These are phyloP conservation scores for Anguilla anguilla DNA, from an alignment of 2,797 vertebrate genomes.

Conservation along the genomic window DNA sequence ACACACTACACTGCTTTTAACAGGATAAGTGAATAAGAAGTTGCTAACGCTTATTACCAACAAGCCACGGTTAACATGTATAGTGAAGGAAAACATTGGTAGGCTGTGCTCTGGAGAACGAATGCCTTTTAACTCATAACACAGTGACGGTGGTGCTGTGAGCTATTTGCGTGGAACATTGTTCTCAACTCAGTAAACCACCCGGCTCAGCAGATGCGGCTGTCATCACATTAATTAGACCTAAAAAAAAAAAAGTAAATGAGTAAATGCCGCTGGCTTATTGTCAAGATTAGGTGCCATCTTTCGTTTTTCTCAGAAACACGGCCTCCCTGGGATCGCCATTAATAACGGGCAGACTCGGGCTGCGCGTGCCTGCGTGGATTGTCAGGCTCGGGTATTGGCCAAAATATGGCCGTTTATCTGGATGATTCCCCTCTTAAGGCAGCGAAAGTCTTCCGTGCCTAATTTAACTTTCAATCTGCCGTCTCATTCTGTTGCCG, in stretches of 20 bases:
- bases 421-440: not conserved
- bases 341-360: not conserved
- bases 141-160: not conserved
- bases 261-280: not conserved
- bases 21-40: not conserved
- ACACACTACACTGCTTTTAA: not conserved
- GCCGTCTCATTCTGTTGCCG: not conserved
- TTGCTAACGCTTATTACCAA: not conserved
- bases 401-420: not conserved
- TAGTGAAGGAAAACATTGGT: not conserved
- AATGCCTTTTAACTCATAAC: not conserved
- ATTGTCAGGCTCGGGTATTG: not conserved
- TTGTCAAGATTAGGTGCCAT: not conserved
- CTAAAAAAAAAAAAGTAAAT: not conserved
- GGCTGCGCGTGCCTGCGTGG: not conserved
- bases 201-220: not conserved
- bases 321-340: not conserved
- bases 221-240: not conserved
- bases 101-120: not conserved
- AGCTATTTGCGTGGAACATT: not conserved
- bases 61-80: not conserved
- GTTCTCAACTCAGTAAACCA: not conserved
- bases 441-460: not conserved
- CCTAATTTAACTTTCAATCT: conserved; percentile 19
- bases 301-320: not conserved